Base-by-base conservation (phyloP, 1,140 invertebrate species). In the Planococcus citri region DNA sequence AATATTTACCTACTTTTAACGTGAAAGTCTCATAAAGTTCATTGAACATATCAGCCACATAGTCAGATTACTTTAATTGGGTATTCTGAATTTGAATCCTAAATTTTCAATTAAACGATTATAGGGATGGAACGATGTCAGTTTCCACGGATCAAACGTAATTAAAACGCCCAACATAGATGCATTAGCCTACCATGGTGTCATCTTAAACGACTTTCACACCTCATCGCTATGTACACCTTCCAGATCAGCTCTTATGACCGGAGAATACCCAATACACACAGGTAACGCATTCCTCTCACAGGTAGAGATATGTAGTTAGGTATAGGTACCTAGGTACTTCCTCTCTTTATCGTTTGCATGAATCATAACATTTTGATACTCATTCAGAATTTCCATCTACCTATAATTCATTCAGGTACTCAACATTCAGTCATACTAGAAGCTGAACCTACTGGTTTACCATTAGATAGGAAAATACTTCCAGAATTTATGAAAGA, bases 161-260 rank as follows among this genome's bases (percentile, higher is more conserved):
- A 85, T 87, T 72, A 80, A 81, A 20, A 88, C 87, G 0, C 86
- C 86, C 0, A 87, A 87, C 73, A 83, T 88, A 24, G 86, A 87
- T 70, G 81, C 81, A 10, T 75, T 88, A 1, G 86, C 84, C 0
- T 83, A 82, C 71, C 83, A 83, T 73, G 86, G 86, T 10, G 79
- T 91, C 12, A 84, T 88, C 58, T 78, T 92, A 10, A 84, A 92
- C 73, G 87, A 87, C 74, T 92, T 94, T 78, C 95, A 95, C 78
- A 90, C 92, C 0, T 80, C 84, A 0, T 86, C 90, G 21, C 86
- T 95, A 70, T 95, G 93, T 74, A 86, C 86, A 0, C 86, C 86
- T 2, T 86, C 86, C 0, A 79, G 87, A 74, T 83, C 81, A 74
- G 80, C 83, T 67, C 74, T 85, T 3, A 78, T 86, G 77, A 83